Conservation (phyloP, 2,797 vertebrate species). For the Pachyuromys duprasi region DNA sequence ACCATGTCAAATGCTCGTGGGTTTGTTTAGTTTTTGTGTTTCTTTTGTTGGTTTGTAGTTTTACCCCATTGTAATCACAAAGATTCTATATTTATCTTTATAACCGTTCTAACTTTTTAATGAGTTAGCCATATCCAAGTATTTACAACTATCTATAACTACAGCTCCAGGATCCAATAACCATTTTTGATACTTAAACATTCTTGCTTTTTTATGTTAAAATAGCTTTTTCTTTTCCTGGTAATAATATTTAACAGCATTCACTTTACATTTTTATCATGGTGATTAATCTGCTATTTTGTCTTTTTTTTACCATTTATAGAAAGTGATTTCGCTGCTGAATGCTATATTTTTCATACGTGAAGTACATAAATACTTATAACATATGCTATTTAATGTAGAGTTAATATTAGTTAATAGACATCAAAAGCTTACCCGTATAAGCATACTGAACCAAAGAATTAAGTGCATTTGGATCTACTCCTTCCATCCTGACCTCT, state of each 20-base stretch:
- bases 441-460: constrained; percentile 97
- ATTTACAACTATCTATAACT: background rate
- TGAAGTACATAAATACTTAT: background rate
- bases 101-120: background rate
- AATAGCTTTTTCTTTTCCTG: background rate
- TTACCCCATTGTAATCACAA: background rate
- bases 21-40: background rate
- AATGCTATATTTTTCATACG: background rate
- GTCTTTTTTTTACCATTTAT: background rate
- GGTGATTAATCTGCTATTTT: background rate
- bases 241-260: background rate
- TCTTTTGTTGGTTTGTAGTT: background rate
- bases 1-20: background rate
- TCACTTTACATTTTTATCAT: constrained; percentile 26
- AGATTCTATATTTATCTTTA: background rate
- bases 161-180: background rate
- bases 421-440: constrained; percentile 89
- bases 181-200: background rate
- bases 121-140: background rate
- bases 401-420: background rate
- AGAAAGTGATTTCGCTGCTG: background rate
- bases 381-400: background rate
- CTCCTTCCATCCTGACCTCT: constrained; percentile 98
- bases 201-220: background rate
- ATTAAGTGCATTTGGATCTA: constrained; percentile 95